Conservation (phyloP, 2,888 invertebrate species). For the Meteorus colon region DNA sequence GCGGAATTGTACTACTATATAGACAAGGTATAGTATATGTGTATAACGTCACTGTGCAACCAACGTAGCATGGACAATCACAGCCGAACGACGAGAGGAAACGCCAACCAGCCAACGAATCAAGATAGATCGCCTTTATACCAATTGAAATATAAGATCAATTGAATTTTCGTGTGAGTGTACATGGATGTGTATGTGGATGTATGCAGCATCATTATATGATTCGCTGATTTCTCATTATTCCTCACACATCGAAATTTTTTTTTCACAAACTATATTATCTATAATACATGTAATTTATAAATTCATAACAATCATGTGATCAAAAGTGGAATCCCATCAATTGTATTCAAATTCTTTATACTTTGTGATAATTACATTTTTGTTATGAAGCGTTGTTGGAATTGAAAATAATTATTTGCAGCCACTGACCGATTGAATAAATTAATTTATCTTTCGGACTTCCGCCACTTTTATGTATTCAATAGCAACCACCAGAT, state of each 20-base stretch:
- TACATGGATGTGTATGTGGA: constrained; percentile 30
- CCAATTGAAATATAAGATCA: constrained; percentile 76
- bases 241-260: too few species aligned
- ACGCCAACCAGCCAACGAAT: constrained; percentile 69
- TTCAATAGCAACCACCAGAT: neutral
- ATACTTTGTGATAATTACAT: neutral
- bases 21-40: constrained; percentile 29
- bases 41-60: constrained; percentile 56
- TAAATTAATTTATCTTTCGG: constrained; percentile 5
- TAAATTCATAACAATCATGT: too few species aligned
- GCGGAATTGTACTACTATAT: constrained; percentile 40
- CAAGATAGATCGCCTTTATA: constrained; percentile 74
- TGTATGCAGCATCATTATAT: constrained; percentile 37
- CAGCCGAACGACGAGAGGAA: constrained; percentile 53
- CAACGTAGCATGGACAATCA: constrained; percentile 63
- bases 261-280: too few species aligned
- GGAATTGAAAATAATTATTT: neutral
- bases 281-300: too few species aligned
- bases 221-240: too few species aligned
- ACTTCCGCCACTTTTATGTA: neutral
- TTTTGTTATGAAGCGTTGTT: neutral
- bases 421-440: constrained; percentile 22
- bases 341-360: neutral
- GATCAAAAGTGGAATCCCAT: too few species aligned
- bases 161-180: constrained; percentile 76